Conservation (phyloP, 2,113 vertebrate species). For the Echinops telfairi region DNA sequence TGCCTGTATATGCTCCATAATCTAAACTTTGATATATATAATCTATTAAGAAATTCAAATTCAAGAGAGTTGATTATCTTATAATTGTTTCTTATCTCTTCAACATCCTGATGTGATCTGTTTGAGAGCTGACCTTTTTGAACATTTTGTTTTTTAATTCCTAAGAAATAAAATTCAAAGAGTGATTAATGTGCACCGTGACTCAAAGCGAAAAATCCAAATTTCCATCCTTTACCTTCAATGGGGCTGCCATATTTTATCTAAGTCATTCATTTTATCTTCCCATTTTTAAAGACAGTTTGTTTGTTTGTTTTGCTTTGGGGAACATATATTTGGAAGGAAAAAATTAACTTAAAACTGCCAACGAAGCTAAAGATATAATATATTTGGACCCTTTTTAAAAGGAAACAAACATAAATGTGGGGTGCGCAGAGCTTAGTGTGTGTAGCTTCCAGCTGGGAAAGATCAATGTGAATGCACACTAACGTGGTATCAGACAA, state of each 20-base stretch:
- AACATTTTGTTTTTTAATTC: not conserved
- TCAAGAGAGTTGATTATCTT: not conserved
- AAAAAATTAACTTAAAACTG: conserved; percentile 65
- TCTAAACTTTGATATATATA: conserved; percentile 21
- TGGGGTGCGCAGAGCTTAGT: not conserved
- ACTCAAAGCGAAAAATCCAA: conserved; percentile 37
- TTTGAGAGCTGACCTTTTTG: too few relatives aligned
- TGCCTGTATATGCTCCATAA: not conserved
- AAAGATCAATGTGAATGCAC: conserved; percentile 11
- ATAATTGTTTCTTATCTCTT: not conserved
- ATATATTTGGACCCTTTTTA: conserved; percentile 49
- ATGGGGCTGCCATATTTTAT: conserved; percentile 13
- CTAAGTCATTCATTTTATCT: conserved; percentile 64
- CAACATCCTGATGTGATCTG: not conserved
- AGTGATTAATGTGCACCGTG: accelerated
- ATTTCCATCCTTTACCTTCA: not conserved
- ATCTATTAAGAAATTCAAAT: not conserved
- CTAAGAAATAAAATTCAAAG: conserved; percentile 65
- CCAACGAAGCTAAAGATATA: conserved; percentile 66
- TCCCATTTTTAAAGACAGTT: conserved; percentile 54
- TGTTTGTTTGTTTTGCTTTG: conserved; percentile 71
- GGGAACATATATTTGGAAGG: conserved; percentile 51
- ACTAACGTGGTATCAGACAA: conserved; percentile 50
- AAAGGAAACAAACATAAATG: conserved; percentile 71
- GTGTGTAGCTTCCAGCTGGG: conserved; percentile 54